A percentile compares a stretch with the other conserved stretches of the same genome.
Conservation (phyloP, 2,113 vertebrate genomes). For the Tonatia bakeri region DNA sequence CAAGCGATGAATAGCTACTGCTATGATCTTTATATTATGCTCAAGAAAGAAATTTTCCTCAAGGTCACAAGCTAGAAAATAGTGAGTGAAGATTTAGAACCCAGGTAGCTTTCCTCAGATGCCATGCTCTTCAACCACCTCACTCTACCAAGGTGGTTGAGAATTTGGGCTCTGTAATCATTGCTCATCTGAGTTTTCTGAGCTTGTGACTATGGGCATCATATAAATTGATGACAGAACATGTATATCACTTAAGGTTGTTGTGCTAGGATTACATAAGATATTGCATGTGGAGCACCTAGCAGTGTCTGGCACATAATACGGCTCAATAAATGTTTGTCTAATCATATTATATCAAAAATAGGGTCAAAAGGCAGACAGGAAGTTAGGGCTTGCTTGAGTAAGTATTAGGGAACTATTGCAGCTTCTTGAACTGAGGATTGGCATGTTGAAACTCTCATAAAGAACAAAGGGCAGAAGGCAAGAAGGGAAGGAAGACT, state of each 20-base stretch:
- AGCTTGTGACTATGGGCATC: background rate
- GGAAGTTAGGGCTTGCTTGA: slow-evolving; percentile 2
- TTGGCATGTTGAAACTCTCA: background rate
- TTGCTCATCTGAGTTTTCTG: background rate
- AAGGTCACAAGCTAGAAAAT: background rate
- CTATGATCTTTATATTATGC: background rate
- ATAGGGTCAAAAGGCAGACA: background rate
- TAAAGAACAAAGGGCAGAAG: background rate
- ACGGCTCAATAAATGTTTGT: background rate
- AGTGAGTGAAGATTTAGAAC: background rate
- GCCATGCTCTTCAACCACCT: background rate
- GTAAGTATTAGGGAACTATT: background rate
- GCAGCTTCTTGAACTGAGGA: background rate
- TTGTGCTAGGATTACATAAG: background rate
- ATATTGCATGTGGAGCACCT: background rate
- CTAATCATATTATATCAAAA: background rate
- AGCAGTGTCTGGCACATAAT: background rate
- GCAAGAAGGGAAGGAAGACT: background rate
- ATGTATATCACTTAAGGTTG: background rate
- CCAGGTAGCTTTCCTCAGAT: background rate
- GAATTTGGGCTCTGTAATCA: background rate
- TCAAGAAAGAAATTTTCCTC: background rate
- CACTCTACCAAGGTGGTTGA: background rate
- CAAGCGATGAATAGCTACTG: background rate
- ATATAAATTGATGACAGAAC: background rate